Evolutionary conservation across 2,888 invertebrate species (phyloP).

Genomic region (Rhopalosiphum nymphaeae): DNA sequence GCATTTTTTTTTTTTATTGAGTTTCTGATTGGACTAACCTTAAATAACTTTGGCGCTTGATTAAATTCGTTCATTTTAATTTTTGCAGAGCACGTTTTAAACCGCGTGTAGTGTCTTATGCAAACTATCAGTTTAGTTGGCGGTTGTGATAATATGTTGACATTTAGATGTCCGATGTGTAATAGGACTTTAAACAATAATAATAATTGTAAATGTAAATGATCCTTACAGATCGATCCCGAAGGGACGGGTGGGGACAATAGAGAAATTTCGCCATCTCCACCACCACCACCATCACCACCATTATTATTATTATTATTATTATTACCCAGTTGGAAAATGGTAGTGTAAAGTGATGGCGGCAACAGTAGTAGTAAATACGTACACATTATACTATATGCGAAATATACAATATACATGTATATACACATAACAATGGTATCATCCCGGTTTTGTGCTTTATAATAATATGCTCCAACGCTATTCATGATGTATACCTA

Average conservation of each 20-base stretch:
- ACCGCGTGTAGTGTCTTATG: background rate
- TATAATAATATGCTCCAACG: constrained; percentile 33
- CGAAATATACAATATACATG: background rate
- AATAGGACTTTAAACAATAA: background rate
- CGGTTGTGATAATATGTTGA: background rate
- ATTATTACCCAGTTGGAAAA: constrained; percentile 35
- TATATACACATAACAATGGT: constrained; percentile 40
- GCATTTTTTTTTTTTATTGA: background rate
- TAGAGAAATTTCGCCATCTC: constrained; percentile 28
- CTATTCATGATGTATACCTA: constrained; percentile 16
- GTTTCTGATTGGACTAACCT: background rate
- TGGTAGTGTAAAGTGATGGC: constrained; percentile 16
- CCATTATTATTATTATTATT: constrained; percentile 28
- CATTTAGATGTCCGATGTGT: background rate
- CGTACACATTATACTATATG: background rate
- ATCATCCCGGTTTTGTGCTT: constrained; percentile 53
- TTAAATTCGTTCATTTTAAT: constrained; percentile 12
- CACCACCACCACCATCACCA: background rate
- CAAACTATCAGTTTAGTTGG: background rate
- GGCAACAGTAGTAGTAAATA: constrained; percentile 18
- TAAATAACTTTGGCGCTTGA: background rate
- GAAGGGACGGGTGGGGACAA: constrained; percentile 24
- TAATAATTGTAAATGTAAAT: constrained; percentile 26
- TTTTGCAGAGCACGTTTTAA: background rate
- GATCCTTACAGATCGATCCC: constrained; percentile 19